Evolutionary conservation across 2,113 vertebrate genomes (phyloP).

Genomic region (Montifringilla adamsi): DNA sequence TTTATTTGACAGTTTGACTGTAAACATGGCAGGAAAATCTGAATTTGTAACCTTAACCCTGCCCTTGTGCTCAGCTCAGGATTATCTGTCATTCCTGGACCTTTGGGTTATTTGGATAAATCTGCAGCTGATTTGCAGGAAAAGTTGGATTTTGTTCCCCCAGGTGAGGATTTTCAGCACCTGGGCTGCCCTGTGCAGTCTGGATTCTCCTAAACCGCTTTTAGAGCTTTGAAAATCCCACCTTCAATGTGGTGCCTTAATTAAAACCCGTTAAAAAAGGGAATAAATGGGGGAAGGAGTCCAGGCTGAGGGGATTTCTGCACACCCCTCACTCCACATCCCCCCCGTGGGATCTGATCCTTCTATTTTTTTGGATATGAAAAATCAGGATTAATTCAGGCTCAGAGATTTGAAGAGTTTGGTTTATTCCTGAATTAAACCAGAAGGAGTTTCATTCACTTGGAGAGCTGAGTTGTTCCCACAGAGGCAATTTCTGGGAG

Average conservation of each 20-base stretch:
- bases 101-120: neutral
- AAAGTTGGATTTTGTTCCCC: neutral
- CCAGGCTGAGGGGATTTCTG: neutral
- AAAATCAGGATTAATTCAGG: neutral
- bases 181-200: neutral
- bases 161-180: neutral
- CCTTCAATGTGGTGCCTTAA: neutral
- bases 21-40: neutral
- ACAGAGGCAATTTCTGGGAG: neutral
- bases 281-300: neutral
- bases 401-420: neutral
- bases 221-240: neutral
- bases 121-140: neutral
- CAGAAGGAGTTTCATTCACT: neutral
- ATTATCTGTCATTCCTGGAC: neutral
- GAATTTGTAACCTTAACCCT: neutral
- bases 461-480: neutral
- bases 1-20: neutral
- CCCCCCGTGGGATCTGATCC: neutral
- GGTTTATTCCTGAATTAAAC: neutral
- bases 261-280: neutral
- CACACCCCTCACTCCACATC: neutral
- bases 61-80: neutral
- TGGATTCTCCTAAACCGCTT: neutral
- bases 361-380: neutral